Evolutionary conservation across 1,140 invertebrate species (phyloP), one percentile per base, ranked within the genome.

Genomic region (Vollenhovia emeryi): DNA sequence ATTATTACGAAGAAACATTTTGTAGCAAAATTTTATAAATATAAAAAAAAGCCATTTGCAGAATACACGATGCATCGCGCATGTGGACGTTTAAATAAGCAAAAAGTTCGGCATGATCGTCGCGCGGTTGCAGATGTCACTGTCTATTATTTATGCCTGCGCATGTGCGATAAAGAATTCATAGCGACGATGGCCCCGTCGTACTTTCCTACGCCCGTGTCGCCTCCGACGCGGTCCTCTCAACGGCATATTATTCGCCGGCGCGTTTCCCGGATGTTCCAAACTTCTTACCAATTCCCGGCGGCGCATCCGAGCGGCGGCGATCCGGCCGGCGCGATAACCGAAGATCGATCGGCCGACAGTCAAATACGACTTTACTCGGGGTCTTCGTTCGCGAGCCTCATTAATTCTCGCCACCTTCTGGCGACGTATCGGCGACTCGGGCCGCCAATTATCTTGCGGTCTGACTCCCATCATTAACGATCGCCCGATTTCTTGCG

Each of bases 381-480:
- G 3, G 36, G 27, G n/a, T n/a, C n/a, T 82, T 82, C 78, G 50
- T 82, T 82, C 59, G 66, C 50, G 50, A 59, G 50, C 57, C 64
- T 66, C 66, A 82, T 82, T 71, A 82, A 82, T 82, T 82, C 36
- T 82, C 66, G n/a, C 66, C 48, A n/a, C 13, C 18, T 33, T 7
- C 36, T 24, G 45, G 21, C 78, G 64, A 36, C 64, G 48, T 80
- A 79, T 69, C 76, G 76, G 76, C 62, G 62, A 68, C 62, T 79
- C 50, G 21, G 64, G 43, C 76, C 66, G 36, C 76, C 78, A 82
- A 82, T 82, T 82, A 73, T 82, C 66, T 59, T 13, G 27, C 78
- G 30, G 66, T 82, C 66, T 45, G 78, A 82, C 78, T 82, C 59
- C 66, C 66, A 71, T 82, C 78, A 57, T 82, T 82, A 82, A 82